Base-by-base conservation (phyloP, 2,113 vertebrate genomes). In the Poecilia latipinna region DNA sequence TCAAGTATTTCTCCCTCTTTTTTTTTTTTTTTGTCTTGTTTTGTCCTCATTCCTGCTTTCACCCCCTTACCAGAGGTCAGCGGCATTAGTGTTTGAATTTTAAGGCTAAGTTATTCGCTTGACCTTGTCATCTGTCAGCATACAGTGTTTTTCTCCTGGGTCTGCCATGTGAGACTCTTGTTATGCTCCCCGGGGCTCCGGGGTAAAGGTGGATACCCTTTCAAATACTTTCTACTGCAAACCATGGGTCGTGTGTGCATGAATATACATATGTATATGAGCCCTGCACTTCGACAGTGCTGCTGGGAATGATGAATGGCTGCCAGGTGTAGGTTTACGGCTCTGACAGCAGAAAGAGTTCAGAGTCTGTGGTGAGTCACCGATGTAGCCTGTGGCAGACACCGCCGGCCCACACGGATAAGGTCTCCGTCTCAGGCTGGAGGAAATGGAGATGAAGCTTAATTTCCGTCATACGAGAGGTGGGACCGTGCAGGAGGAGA, bases 391-490 rank as follows among this genome's bases (percentile, higher is more conserved):
- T 82, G 70, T 78, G 90, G 89, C 85, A 68, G 75, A 83, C 71
- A 72, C 86, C 54, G 61, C 80, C 82, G 77, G 64, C 76, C 75
- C 4, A 3, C 13, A 61, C 68, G 84, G 71, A 82, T 81, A 69
- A 86, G 70, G 87, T 65, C 70, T 77, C 11, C 48, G 63, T 78
- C 79, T 86, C 51, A 68, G 31, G 39, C 80, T 74, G 78, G 31
- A 79, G 87, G 85, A 90, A 90, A 93, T 88, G 75, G 86, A 91
- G 87, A 89, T 66, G 12, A 79, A 82, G 75, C 85, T 85, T 92
- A 84, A 94, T 94, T 94, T 94, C 86, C 89, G 87, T 86, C 84
- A 91, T 86, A 87, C 87, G 82, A 79, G 82, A 71, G 65, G 69
- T 74, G 65, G 63, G 73, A 78, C 67, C 44, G 37, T 42, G 57